phyloP scores from a whole-genome alignment of 92 coral and sea anemone genomes.

The Paramuricea clavata region DNA sequence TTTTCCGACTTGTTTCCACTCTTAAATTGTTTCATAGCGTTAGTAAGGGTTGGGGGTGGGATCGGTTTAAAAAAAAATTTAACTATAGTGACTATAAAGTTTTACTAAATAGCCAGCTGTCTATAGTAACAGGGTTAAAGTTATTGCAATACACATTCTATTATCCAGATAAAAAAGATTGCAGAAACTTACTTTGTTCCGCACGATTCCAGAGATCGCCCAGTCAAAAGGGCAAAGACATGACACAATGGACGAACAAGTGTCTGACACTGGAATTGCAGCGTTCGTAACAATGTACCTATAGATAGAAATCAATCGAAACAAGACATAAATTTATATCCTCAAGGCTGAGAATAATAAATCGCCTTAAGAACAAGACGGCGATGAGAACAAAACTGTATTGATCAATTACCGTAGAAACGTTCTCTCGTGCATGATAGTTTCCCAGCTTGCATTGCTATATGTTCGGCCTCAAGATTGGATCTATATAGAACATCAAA shows the following conservation, averaged over 20 bases:
- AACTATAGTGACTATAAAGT: too few species aligned
- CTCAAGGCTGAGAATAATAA: background rate
- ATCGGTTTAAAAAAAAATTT: too few species aligned
- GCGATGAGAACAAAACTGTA: background rate
- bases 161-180: background rate
- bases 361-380: background rate
- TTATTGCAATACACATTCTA: background rate
- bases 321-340: background rate
- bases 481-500: slow-evolving; percentile 60
- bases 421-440: slow-evolving; percentile 77
- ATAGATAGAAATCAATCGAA: background rate
- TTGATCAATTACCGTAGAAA: slow-evolving; percentile 78
- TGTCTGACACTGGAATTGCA: slow-evolving; percentile 94
- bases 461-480: slow-evolving; percentile 90
- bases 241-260: slow-evolving; percentile 81
- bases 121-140: too few species aligned
- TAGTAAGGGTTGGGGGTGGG: too few species aligned
- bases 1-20: too few species aligned
- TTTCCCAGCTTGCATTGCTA: slow-evolving; percentile 77
- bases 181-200: slow-evolving; percentile 18
- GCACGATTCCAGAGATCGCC: slow-evolving; percentile 24
- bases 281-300: slow-evolving; percentile 87
- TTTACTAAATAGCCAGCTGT: too few species aligned
- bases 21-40: too few species aligned
- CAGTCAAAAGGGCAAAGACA: slow-evolving; percentile 84